Evolutionary conservation across 2,113 vertebrate species (phyloP).

Genomic region (Glaucomys volans): DNA sequence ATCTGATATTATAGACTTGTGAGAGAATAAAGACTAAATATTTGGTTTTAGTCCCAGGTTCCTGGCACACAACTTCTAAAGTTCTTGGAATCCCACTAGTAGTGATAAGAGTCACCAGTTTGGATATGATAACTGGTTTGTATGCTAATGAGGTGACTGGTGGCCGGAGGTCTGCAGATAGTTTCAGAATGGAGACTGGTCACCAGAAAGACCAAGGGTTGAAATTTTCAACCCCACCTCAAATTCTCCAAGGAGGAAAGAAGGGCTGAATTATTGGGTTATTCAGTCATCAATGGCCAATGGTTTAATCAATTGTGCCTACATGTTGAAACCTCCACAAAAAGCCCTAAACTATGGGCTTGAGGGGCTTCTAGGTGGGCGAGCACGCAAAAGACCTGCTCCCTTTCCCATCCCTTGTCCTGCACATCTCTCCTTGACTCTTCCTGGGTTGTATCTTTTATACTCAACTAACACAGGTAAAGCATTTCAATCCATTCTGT

Average conservation of each 20-base stretch:
- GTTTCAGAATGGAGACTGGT: neutral
- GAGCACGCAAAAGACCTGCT: neutral
- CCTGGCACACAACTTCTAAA: neutral
- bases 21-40: neutral
- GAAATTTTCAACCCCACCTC: neutral
- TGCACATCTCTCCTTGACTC: no score
- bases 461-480: neutral
- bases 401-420: neutral
- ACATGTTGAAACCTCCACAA: neutral
- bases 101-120: neutral
- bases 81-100: neutral
- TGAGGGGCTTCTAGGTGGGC: neutral
- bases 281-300: neutral
- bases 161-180: neutral
- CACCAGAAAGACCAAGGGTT: neutral
- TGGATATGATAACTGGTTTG: neutral
- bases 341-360: neutral
- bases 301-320: neutral
- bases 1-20: neutral
- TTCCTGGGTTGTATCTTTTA: neutral
- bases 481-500: neutral
- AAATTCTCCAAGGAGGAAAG: neutral
- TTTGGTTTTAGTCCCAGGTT: neutral
- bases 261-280: neutral
- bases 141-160: neutral